Evolutionary conservation across 2,888 invertebrate genomes (phyloP), one percentile per base, ranked within the genome.

Genomic region (Hypena proboscidalis): DNA sequence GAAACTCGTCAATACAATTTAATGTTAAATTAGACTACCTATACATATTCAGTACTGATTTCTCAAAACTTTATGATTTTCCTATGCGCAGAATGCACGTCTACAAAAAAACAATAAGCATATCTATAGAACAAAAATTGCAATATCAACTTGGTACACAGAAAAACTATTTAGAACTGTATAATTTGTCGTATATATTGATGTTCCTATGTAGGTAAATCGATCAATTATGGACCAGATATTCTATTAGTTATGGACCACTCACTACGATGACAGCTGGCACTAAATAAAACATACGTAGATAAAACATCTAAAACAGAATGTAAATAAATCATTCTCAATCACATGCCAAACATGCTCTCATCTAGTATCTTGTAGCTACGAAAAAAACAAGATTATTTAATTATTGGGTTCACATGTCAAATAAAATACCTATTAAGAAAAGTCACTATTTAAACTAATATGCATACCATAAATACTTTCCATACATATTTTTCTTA

Each of bases 1-100:
- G 62, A 33, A 37, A 45, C 41, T 29, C 14, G 35, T 46, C 17
- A 59, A 45, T 49, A 19, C 33, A 40, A 44, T 48, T 37, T 7
- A 20, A 44, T 39, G 29, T 14, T 26, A 13, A 17, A 8, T 5
- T 30, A 21, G n/a, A n/a, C n/a, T n/a, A n/a, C n/a, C n/a, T n/a
- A n/a, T n/a, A n/a, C n/a, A n/a, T n/a, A 14, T 34, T 20, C 11
- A 21, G 9, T 11, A 8, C 9, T 5, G 9, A 31, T 1, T n/a
- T 14, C 7, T 26, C n/a, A n/a, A n/a, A n/a, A n/a, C n/a, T n/a
- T n/a, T n/a, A n/a, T n/a, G n/a, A n/a, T n/a, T n/a, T n/a, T n/a
- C n/a, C n/a, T n/a, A n/a, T n/a, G n/a, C n/a, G n/a, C n/a, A 23
- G 10, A 23, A 4, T 23, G 9, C 23, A 23, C 23, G n/a, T n/a